phyloP scores from a whole-genome alignment of 92 coral and sea anemone genomes.

The Ricordea florida region DNA sequence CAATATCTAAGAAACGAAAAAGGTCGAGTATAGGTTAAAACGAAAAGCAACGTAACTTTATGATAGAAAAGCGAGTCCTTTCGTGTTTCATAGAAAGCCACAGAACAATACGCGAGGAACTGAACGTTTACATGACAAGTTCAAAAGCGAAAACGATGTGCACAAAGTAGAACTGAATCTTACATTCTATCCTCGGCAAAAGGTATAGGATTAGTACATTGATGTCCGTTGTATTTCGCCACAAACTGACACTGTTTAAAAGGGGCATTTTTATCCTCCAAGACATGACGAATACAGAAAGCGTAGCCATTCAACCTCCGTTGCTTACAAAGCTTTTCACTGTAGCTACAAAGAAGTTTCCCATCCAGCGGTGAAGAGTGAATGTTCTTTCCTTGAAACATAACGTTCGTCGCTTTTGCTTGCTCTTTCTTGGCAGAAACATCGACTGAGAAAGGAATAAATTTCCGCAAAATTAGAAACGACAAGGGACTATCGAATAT shows the following conservation, averaged over 20 bases:
- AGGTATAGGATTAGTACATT: slow-evolving; percentile 98
- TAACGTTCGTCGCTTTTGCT: slow-evolving; percentile 69
- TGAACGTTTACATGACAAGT: too few species aligned
- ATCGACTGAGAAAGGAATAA: slow-evolving; percentile 80
- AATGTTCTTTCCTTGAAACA: slow-evolving; percentile 99
- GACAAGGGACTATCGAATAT: slow-evolving; percentile 76
- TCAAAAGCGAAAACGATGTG: slow-evolving; percentile 12
- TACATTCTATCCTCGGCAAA: slow-evolving; percentile 98
- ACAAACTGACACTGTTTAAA: slow-evolving; percentile 99
- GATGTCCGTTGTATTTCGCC: slow-evolving; percentile 99
- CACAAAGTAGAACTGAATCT: slow-evolving; percentile 51
- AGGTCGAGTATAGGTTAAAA: slow-evolving; percentile 16
- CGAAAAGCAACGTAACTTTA: neutral
- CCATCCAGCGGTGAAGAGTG: slow-evolving; percentile 99
- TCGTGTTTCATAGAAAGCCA: neutral
- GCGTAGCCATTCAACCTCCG: slow-evolving; percentile 98
- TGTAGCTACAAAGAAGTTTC: slow-evolving; percentile 97
- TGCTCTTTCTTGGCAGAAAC: slow-evolving; percentile 82
- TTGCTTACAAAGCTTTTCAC: slow-evolving; percentile 99
- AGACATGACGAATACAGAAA: slow-evolving; percentile 99
- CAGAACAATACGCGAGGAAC: neutral
- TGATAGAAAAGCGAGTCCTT: neutral
- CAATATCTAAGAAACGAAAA: slow-evolving; percentile 81
- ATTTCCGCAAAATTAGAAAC: slow-evolving; percentile 67
- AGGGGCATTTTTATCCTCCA: slow-evolving; percentile 98